Percentiles rank a stretch among this genome's conserved stretches.
These are phyloP conservation scores for Sebastes fasciatus DNA, from an alignment of 2,113 vertebrate species.

Conservation along the genomic window DNA sequence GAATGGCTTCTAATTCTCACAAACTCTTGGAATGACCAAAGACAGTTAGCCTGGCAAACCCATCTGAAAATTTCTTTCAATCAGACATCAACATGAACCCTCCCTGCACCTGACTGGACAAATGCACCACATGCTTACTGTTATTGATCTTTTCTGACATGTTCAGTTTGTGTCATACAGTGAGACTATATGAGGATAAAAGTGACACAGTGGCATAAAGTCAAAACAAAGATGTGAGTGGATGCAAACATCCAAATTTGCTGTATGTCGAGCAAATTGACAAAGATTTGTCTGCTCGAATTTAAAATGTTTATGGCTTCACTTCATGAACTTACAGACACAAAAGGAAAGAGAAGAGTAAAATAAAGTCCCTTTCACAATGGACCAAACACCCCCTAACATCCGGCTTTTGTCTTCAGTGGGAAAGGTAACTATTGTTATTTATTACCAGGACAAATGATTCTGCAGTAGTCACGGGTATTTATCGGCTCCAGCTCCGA, in stretches of 20 bases:
- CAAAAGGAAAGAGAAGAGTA: not conserved
- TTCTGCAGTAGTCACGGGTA: too few species aligned
- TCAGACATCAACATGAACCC: not conserved
- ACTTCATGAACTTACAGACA: not conserved
- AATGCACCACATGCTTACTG: not conserved
- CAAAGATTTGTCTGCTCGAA: not conserved
- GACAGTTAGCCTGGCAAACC: not conserved
- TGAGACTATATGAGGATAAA: not conserved
- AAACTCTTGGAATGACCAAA: not conserved
- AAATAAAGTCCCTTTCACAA: not conserved
- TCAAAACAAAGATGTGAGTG: not conserved
- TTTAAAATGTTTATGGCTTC: not conserved
- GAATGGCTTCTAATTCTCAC: not conserved
- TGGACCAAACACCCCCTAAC: too few species aligned
- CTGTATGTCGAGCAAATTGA: not conserved
- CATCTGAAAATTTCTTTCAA: too few species aligned
- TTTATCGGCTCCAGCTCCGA: too few species aligned
- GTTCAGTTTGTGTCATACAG: not conserved
- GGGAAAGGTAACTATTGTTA: too few species aligned
- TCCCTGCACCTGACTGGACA: not conserved
- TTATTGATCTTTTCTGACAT: not conserved
- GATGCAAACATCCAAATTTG: not conserved
- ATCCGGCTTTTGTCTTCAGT: too few species aligned
- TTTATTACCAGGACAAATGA: too few species aligned
- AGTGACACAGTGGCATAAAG: not conserved